Conservation (phyloP, 2,888 invertebrate genomes). For the Stenotaenia linearis region DNA sequence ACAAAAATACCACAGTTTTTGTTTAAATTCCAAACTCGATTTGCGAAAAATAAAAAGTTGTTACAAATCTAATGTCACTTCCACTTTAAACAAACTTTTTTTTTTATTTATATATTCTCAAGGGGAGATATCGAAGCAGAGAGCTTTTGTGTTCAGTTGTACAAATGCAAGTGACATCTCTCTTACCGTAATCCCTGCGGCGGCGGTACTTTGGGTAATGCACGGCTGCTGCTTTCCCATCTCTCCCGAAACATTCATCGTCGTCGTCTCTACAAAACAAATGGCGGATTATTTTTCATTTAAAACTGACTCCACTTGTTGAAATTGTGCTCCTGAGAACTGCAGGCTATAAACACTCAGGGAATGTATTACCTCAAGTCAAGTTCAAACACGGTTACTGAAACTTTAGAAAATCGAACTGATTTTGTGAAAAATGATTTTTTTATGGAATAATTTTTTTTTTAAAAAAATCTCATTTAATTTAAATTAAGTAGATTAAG, state of each 20-base stretch:
- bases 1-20: too few species aligned
- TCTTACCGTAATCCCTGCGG: constrained; percentile 21
- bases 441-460: too few species aligned
- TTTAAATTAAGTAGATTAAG: background rate
- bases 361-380: background rate
- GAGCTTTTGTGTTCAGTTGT: constrained; percentile 17
- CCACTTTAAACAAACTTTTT: constrained; percentile 21
- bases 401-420: too few species aligned
- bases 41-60: too few species aligned
- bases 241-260: constrained; percentile 12
- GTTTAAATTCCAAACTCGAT: too few species aligned
- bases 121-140: background rate
- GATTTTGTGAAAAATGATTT: too few species aligned
- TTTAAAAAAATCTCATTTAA: background rate
- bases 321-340: constrained; percentile 1
- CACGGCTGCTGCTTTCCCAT: constrained; percentile 21
- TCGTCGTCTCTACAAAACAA: background rate
- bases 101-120: background rate
- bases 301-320: constrained; percentile 17
- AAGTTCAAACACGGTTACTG: background rate
- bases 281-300: constrained; percentile 17
- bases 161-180: constrained; percentile 16
- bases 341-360: background rate
- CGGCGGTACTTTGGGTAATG: constrained; percentile 11
- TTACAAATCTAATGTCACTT: background rate